phyloP scores from a whole-genome alignment of 2,888 invertebrate species.

The Drosophila anomalata region DNA sequence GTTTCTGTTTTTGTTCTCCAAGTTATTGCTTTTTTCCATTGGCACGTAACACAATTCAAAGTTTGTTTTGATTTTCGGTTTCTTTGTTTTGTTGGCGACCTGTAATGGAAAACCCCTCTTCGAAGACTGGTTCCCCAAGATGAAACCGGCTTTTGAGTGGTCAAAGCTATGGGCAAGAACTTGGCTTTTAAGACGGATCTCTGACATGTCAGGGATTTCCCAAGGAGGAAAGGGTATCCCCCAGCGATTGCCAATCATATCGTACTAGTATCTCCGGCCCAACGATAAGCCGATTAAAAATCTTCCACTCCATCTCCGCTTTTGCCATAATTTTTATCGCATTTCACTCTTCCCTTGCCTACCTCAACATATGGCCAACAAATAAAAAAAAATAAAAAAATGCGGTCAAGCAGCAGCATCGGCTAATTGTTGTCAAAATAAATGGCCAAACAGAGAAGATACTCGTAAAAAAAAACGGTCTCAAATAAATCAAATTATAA shows the following conservation, averaged over 20 bases:
- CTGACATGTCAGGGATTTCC: slow-evolving; percentile 29
- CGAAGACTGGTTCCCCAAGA: slow-evolving; percentile 23
- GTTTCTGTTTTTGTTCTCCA: slow-evolving; percentile 9
- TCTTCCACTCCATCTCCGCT: slow-evolving; percentile 38
- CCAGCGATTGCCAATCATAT: slow-evolving; percentile 12
- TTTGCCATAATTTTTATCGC: slow-evolving; percentile 29
- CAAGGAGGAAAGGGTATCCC: slow-evolving; percentile 24
- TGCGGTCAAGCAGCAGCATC: slow-evolving; percentile 61
- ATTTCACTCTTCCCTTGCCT: slow-evolving; percentile 31
- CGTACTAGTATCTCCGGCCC: slow-evolving; percentile 18
- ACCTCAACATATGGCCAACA: slow-evolving; percentile 38
- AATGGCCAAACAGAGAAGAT: slow-evolving; percentile 40
- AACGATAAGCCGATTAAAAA: slow-evolving; percentile 39
- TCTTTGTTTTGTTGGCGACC: slow-evolving; percentile 21
- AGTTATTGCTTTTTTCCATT: slow-evolving; percentile 17
- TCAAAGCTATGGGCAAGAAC: slow-evolving; percentile 17
- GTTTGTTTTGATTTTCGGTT: slow-evolving; percentile 32
- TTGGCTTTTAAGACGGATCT: slow-evolving; percentile 3
- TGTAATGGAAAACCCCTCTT: slow-evolving; percentile 19
- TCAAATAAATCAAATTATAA: slow-evolving; percentile 42
- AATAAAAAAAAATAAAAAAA: slow-evolving; percentile 51
- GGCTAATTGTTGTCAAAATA: slow-evolving; percentile 61
- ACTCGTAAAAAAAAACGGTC: slow-evolving; percentile 32
- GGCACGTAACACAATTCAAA: slow-evolving; percentile 53
- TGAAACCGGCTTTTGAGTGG: slow-evolving; percentile 32